A percentile compares a stretch with the other conserved stretches of the same genome.
Evolutionary conservation across 2,113 vertebrate genomes (phyloP).

Genomic region (Aptenodytes patagonicus): DNA sequence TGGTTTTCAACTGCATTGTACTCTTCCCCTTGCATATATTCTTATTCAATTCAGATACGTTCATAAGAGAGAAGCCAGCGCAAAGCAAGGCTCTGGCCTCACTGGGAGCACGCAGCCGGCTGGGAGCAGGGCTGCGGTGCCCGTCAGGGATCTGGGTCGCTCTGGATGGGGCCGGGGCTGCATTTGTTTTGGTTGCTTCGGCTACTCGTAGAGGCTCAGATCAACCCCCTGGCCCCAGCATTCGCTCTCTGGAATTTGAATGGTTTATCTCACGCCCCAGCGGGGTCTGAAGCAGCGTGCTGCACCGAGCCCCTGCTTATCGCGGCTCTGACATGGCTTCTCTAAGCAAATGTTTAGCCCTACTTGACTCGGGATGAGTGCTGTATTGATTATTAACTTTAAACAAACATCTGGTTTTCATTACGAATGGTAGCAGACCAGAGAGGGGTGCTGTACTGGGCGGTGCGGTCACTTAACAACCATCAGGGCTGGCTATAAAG

Average conservation of each 20-base stretch:
- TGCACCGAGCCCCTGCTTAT: slow-evolving; percentile 66
- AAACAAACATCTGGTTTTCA: slow-evolving; percentile 90
- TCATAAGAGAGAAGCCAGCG: not conserved
- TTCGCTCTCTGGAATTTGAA: slow-evolving; percentile 72
- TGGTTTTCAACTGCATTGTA: not conserved
- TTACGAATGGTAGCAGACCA: slow-evolving; percentile 75
- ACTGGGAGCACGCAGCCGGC: fast-evolving
- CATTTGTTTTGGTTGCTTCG: not conserved
- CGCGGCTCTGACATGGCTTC: slow-evolving; percentile 75
- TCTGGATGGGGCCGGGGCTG: not conserved
- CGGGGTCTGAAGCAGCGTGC: slow-evolving; percentile 58
- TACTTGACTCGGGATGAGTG: slow-evolving; percentile 78
- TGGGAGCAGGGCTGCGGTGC: fast-evolving
- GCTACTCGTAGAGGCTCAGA: not conserved
- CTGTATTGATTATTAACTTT: slow-evolving; percentile 86
- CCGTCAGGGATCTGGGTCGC: not conserved
- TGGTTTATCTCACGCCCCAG: slow-evolving; percentile 82
- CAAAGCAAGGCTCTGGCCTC: not conserved
- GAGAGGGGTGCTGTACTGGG: slow-evolving; percentile 74
- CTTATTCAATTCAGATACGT: not conserved
- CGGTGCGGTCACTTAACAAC: slow-evolving; percentile 78
- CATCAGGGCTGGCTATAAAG: slow-evolving; percentile 79
- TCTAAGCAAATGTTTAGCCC: slow-evolving; percentile 85
- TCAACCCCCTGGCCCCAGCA: not conserved
- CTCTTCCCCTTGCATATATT: not conserved